Evolutionary conservation across 1,140 invertebrate species (phyloP).

Genomic region (Zaprionus tsacasi): DNA sequence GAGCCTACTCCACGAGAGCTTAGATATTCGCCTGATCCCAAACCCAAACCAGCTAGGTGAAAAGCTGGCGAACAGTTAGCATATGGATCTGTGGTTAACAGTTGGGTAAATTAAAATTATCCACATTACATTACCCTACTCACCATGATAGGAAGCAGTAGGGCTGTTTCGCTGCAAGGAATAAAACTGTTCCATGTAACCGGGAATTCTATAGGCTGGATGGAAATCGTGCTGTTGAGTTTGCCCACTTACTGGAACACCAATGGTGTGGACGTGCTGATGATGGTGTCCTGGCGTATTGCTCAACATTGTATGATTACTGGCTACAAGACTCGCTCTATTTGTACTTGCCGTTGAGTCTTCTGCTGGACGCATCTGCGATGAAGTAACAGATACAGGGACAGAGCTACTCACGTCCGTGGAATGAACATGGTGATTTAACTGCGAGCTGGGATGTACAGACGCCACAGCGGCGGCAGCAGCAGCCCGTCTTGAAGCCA

Average conservation of each 20-base stretch:
- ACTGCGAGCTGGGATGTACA: slow-evolving; percentile 55
- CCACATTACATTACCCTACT: not conserved
- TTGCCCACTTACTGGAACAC: slow-evolving; percentile 41
- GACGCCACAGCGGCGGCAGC: slow-evolving; percentile 82
- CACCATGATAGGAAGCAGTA: slow-evolving; percentile 85
- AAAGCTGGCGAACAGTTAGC: slow-evolving; percentile 69
- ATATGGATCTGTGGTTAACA: slow-evolving; percentile 66
- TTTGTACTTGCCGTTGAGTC: slow-evolving; percentile 40
- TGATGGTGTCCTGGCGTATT: slow-evolving; percentile 44
- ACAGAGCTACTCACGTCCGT: slow-evolving; percentile 61
- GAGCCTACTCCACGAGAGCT: slow-evolving; percentile 62
- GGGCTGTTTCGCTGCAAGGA: slow-evolving; percentile 86
- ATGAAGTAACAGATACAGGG: slow-evolving; percentile 39
- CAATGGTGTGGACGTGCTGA: slow-evolving; percentile 42
- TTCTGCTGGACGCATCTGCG: slow-evolving; percentile 15
- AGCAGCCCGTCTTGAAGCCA: slow-evolving; percentile 79
- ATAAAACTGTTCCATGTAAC: slow-evolving; percentile 89
- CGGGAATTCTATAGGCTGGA: slow-evolving; percentile 88
- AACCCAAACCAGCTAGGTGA: slow-evolving; percentile 71
- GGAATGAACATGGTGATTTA: slow-evolving; percentile 38
- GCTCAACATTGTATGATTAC: slow-evolving; percentile 13
- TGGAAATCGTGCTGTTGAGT: slow-evolving; percentile 85
- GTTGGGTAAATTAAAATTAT: not conserved
- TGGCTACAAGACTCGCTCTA: slow-evolving; percentile 2
- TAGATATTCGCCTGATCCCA: slow-evolving; percentile 78